phyloP scores from a whole-genome alignment of 2,797 vertebrate genomes.

The Miichthys miiuy region DNA sequence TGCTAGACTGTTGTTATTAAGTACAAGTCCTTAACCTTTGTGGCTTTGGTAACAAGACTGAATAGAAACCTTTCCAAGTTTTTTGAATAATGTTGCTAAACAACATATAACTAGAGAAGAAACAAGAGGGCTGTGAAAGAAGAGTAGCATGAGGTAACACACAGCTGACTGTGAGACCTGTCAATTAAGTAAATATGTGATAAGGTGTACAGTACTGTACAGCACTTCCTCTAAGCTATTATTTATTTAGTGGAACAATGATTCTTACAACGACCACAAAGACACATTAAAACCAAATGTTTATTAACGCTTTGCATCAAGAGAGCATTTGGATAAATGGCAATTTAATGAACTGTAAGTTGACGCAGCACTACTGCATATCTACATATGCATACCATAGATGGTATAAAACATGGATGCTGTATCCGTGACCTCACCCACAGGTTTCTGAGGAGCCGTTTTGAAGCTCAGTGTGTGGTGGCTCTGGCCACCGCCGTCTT shows the following conservation, averaged over 20 bases:
- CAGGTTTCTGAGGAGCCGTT: too few relatives aligned
- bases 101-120: neutral
- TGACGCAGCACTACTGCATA: too few relatives aligned
- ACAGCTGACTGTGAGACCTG: neutral
- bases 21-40: neutral
- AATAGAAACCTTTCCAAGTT: neutral
- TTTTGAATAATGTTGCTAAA: neutral
- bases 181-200: neutral
- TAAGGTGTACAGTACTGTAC: too few relatives aligned
- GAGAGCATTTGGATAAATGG: neutral
- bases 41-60: neutral
- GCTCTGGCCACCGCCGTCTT: too few relatives aligned
- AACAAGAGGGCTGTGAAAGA: neutral
- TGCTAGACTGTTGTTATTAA: neutral
- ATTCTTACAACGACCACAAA: neutral
- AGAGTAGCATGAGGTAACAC: neutral
- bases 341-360: neutral
- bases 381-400: too few relatives aligned
- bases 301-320: neutral
- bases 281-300: neutral
- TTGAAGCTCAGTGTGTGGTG: too few relatives aligned
- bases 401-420: too few relatives aligned
- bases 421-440: too few relatives aligned
- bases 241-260: neutral
- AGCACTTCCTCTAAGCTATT: neutral